Evolutionary conservation across 2,888 invertebrate genomes (phyloP).

Genomic region (Andrena praecox): DNA sequence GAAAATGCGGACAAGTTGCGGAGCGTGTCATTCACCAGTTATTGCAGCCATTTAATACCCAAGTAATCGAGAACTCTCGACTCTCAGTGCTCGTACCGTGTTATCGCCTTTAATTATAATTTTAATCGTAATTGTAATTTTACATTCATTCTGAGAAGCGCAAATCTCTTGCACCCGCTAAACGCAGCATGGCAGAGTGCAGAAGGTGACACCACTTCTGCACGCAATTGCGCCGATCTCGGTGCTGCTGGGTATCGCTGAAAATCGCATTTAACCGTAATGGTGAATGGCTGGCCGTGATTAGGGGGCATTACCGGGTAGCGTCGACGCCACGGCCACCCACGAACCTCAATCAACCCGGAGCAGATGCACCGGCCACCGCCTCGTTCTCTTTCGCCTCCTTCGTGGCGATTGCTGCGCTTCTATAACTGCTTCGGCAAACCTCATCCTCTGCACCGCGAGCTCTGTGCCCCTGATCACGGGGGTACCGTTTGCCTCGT

Average conservation of each 20-base stretch:
- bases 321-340: slow-evolving; percentile 79
- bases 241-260: slow-evolving; percentile 71
- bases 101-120: too few relatives aligned
- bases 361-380: slow-evolving; percentile 51
- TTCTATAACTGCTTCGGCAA: slow-evolving; percentile 48
- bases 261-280: slow-evolving; percentile 81
- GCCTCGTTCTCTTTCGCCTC: slow-evolving; percentile 32
- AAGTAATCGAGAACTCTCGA: neutral
- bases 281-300: slow-evolving; percentile 80
- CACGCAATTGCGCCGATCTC: slow-evolving; percentile 33
- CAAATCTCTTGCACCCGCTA: neutral
- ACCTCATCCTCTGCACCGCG: slow-evolving; percentile 19
- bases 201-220: slow-evolving; percentile 60
- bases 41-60: neutral
- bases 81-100: too few relatives aligned
- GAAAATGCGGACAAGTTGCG: too few relatives aligned
- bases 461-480: slow-evolving; percentile 1
- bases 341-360: slow-evolving; percentile 82
- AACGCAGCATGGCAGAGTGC: neutral
- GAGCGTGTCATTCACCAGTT: neutral
- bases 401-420: slow-evolving; percentile 54
- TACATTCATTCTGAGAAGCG: neutral
- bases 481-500: neutral
- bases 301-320: slow-evolving; percentile 80
- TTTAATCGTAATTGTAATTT: too few relatives aligned